phyloP scores from a whole-genome alignment of 2,797 vertebrate species.

The Coracias cyanogaster region DNA sequence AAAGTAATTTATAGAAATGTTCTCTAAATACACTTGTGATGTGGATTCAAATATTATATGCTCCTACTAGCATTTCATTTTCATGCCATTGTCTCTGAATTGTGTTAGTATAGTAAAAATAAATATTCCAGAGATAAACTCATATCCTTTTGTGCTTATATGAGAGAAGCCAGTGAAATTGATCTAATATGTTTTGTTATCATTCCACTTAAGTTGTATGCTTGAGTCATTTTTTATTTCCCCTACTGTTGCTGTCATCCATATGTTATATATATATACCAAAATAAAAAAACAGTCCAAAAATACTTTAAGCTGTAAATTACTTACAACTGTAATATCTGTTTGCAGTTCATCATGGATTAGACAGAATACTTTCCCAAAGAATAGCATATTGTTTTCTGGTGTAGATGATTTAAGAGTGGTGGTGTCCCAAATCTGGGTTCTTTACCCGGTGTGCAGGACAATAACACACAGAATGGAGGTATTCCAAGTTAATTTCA shows the following conservation, averaged over 20 bases:
- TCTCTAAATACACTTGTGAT: not conserved
- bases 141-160: not conserved
- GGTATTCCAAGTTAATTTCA: too few species aligned
- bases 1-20: not conserved
- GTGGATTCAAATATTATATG: not conserved
- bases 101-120: not conserved
- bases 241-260: not conserved
- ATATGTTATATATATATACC: not conserved
- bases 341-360: not conserved
- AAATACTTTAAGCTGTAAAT: not conserved
- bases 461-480: too few species aligned
- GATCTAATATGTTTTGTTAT: not conserved
- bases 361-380: not conserved
- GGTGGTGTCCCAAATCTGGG: too few species aligned
- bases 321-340: not conserved
- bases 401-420: not conserved
- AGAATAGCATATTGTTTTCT: not conserved
- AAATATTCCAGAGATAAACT: not conserved
- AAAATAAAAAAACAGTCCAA: not conserved
- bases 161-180: not conserved
- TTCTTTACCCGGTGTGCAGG: too few species aligned
- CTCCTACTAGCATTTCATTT: not conserved
- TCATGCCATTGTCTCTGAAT: not conserved
- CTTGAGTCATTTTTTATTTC: not conserved
- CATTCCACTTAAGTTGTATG: not conserved